Base-by-base conservation (phyloP, 2,113 vertebrate genomes). In the Clupea harengus region DNA sequence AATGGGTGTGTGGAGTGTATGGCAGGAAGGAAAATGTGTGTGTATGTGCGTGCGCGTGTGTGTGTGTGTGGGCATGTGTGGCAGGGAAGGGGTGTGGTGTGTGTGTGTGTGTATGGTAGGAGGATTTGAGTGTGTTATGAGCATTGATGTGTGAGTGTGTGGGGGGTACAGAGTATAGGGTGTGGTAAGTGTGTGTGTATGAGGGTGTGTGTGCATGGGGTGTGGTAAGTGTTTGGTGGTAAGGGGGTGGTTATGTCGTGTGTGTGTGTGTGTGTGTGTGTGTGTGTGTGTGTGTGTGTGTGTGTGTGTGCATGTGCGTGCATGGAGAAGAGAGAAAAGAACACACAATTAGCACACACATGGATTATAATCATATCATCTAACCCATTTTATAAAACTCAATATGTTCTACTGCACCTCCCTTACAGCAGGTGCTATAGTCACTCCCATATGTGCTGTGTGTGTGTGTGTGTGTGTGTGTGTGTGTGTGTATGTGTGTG, bases 21-120 rank as follows among this genome's bases (percentile, higher is more conserved):
- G 47, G 47, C 47, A 11, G 7, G 50, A 10, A 52, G 10, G 45
- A 47, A 45, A 7, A 3, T 49, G 52, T 52, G 3, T 18, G 52
- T 18, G 52, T 20, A 1, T 15, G 15, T 15, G 52, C 18, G 4
- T 57, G 52, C 17, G 17, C 4, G 54, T 57, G 54, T 57, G 54
- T 57, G 54, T 57, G 18, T 57, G 2, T 60, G 54, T 60, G 18
- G 20, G 54, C 22, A 49, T 49, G 13, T 49, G 47, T 49, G 47
- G 47, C 47, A 9, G 47, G 47, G 0, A 6, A 49, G 47, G 47
- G 47, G 47, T 22, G 39, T 7, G 81, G 47, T 54, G 85, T 87
- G 44, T 92, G 93, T 88, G 52, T 90, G 85, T 87, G 44, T 92
- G 93, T 88, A 13, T 90, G 87, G 17, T 54, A 18, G 52, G 52